Percentiles rank a stretch among this genome's conserved stretches.
Conservation (phyloP, 2,797 vertebrate species). For the Tamandua tetradactyla region DNA sequence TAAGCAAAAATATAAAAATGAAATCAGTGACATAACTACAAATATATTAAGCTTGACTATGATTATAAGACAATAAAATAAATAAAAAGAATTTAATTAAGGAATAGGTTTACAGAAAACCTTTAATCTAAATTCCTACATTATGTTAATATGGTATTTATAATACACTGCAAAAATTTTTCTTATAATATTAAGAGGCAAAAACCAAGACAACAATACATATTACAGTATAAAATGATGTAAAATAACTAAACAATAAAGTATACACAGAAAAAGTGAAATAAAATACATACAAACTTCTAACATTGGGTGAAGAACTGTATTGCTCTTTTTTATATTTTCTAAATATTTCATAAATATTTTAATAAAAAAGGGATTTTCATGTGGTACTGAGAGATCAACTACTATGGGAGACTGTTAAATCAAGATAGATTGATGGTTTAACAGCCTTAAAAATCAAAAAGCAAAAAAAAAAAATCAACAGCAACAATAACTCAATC, state of each 20-base stretch:
- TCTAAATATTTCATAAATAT: background rate
- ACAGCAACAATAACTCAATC: background rate
- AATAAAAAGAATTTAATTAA: constrained; percentile 27
- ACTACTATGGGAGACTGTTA: background rate
- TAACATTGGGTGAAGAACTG: background rate
- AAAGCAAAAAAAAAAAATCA: background rate
- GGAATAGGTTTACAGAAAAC: background rate
- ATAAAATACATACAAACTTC: constrained; percentile 12
- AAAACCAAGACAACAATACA: background rate
- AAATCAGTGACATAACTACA: background rate
- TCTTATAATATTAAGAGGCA: background rate
- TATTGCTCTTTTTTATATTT: background rate
- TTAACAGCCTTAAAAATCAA: background rate
- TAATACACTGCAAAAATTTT: background rate
- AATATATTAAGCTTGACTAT: background rate
- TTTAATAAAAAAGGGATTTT: constrained; percentile 44
- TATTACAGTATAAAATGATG: background rate
- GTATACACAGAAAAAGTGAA: background rate
- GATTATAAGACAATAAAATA: background rate
- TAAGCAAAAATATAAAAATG: background rate
- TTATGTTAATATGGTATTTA: background rate
- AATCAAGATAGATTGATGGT: background rate
- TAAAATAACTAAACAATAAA: constrained; percentile 25
- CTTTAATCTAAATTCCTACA: background rate
- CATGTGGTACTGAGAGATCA: background rate